These are phyloP conservation scores for Dendrophyllia cribrosa DNA, from an alignment of 64 coral and sea anemone genomes.

Conservation along the genomic window DNA sequence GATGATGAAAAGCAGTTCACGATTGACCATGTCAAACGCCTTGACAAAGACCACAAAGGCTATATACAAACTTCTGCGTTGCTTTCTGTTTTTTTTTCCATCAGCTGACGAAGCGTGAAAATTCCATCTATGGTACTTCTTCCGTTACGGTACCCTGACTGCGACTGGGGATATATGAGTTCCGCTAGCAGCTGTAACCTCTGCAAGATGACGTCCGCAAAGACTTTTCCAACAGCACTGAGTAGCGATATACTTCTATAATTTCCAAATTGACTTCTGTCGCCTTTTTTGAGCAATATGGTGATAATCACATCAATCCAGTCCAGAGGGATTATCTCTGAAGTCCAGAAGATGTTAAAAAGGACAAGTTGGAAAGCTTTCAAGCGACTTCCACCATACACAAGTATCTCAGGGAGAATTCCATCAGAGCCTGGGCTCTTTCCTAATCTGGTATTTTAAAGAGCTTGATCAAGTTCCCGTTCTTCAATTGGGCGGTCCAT, in stretches of 20 bases:
- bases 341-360: too few relatives aligned
- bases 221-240: slow-evolving; percentile 45
- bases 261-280: slow-evolving; percentile 56
- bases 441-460: too few relatives aligned
- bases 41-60: slow-evolving; percentile 41
- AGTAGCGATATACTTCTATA: slow-evolving; percentile 61
- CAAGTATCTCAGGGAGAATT: too few relatives aligned
- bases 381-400: too few relatives aligned
- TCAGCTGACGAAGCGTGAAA: slow-evolving; percentile 35
- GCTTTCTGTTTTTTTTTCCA: slow-evolving; percentile 43
- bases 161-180: slow-evolving; percentile 41
- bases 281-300: slow-evolving; percentile 53
- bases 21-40: slow-evolving; percentile 35
- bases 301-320: background rate
- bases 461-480: too few relatives aligned
- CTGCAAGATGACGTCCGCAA: slow-evolving; percentile 13
- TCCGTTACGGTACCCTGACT: slow-evolving; percentile 36
- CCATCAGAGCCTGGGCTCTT: too few relatives aligned
- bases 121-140: slow-evolving; percentile 46
- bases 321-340: too few relatives aligned
- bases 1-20: slow-evolving; percentile 26
- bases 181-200: slow-evolving; percentile 14
- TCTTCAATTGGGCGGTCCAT: too few relatives aligned
- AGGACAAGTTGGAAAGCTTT: too few relatives aligned
- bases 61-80: slow-evolving; percentile 25